Percentiles rank a stretch among this genome's conserved stretches.
phyloP scores from a whole-genome alignment of 2,888 invertebrate species.

The Cancer borealis region DNA sequence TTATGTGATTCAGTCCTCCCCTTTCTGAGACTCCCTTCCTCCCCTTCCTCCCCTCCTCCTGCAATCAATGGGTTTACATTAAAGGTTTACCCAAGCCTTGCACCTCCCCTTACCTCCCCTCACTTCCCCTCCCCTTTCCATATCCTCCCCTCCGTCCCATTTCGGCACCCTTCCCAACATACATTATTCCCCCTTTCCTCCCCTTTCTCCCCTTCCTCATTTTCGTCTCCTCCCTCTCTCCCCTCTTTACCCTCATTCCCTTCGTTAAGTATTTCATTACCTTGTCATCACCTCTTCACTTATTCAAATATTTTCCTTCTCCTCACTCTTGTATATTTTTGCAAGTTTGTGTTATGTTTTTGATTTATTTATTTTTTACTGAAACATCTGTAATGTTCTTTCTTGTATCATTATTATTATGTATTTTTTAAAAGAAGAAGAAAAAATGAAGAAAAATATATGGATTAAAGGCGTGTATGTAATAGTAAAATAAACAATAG shows the following conservation, averaged over 20 bases:
- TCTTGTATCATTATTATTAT: too few species aligned
- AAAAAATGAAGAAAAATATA: too few species aligned
- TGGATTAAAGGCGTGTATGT: too few species aligned
- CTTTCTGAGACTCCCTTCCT: slow-evolving; percentile 29
- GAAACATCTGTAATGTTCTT: too few species aligned
- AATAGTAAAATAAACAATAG: too few species aligned
- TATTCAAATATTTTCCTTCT: not conserved
- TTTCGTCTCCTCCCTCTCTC: not conserved
- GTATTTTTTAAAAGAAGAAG: too few species aligned
- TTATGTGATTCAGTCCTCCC: not conserved
- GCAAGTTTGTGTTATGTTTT: too few species aligned
- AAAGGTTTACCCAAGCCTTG: slow-evolving; percentile 7
- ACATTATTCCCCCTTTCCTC: not conserved
- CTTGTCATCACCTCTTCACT: not conserved
- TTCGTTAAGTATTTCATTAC: not conserved
- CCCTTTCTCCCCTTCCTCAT: not conserved
- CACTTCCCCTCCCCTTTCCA: not conserved
- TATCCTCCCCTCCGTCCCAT: not conserved
- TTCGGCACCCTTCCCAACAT: not conserved
- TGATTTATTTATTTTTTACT: too few species aligned
- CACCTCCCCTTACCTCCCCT: not conserved
- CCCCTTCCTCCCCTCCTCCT: slow-evolving; percentile 2
- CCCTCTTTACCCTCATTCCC: slow-evolving; percentile 26
- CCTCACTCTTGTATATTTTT: not conserved
- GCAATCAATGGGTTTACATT: slow-evolving; percentile 13